These are phyloP conservation scores for Dolichopus griseipennis DNA, from an alignment of 2,888 invertebrate species.

Conservation along the genomic window DNA sequence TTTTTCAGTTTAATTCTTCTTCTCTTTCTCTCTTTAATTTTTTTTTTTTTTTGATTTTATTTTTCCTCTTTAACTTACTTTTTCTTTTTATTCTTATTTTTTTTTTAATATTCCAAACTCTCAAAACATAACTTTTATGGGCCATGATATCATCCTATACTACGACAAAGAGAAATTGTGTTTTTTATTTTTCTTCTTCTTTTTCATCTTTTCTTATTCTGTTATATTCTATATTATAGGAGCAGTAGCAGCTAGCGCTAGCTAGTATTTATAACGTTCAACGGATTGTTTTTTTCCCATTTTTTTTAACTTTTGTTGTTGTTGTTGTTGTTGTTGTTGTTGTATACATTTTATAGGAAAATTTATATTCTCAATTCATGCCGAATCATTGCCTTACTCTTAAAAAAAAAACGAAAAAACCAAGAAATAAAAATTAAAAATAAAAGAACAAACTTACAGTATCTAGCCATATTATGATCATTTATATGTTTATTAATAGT, in stretches of 20 bases:
- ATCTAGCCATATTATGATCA: neutral
- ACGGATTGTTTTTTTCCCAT: too few species aligned
- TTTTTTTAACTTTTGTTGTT: too few species aligned
- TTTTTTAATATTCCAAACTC: neutral
- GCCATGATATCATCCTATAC: conserved; percentile 3
- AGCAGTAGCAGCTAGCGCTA: neutral
- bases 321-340: too few species aligned
- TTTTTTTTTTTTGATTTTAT: neutral
- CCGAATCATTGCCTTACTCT: neutral
- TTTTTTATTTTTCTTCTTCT: too few species aligned
- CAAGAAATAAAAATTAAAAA: too few species aligned
- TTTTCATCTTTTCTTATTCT: neutral
- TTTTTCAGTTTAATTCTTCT: neutral
- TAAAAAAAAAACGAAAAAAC: too few species aligned
- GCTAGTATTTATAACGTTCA: neutral
- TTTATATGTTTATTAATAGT: too few species aligned
- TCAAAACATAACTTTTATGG: neutral
- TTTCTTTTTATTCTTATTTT: neutral
- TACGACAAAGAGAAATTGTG: neutral
- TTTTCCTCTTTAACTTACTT: neutral
- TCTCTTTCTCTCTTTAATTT: neutral
- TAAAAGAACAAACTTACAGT: neutral
- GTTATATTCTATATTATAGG: neutral
- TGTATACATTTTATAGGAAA: neutral
- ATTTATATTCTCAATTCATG: neutral